Conservation (phyloP, 2,113 vertebrate species). For the Telmatochromis sp. region DNA sequence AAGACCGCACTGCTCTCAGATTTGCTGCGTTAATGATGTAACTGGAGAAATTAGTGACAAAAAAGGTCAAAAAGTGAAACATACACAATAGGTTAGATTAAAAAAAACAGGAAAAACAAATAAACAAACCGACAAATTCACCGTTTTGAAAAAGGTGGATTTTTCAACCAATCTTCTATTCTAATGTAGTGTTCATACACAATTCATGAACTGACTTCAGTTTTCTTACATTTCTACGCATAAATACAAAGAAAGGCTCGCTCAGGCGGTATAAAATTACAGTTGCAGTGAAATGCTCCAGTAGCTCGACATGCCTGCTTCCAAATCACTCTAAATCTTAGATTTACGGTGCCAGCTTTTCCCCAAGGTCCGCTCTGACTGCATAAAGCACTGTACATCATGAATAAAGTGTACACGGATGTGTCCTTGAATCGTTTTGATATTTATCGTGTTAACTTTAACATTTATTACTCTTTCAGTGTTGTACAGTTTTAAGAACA, state of each 20-base stretch:
- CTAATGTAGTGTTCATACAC: not conserved
- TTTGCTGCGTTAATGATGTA: not conserved
- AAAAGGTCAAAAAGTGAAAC: not conserved
- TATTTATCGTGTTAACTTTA: not conserved
- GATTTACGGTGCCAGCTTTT: conserved; percentile 16
- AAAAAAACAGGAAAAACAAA: not conserved
- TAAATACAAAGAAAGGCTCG: not conserved
- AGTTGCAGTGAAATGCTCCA: conserved; percentile 17
- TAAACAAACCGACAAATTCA: not conserved
- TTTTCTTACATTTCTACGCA: not conserved
- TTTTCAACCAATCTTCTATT: not conserved
- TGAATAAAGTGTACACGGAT: not conserved
- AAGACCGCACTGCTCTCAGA: not conserved
- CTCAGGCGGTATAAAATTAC: conserved; percentile 17
- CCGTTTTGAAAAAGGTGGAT: not conserved
- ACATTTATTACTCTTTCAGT: not conserved
- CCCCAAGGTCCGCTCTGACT: not conserved
- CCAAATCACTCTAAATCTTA: conserved; percentile 10
- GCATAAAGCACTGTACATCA: not conserved
- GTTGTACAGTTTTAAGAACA: not conserved
- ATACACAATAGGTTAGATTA: not conserved
- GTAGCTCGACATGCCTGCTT: not conserved
- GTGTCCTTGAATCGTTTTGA: not conserved
- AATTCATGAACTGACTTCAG: not conserved
- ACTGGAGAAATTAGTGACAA: not conserved